Evolutionary conservation across 1,140 invertebrate species (phyloP).

Genomic region (Frieseomelitta varia): DNA sequence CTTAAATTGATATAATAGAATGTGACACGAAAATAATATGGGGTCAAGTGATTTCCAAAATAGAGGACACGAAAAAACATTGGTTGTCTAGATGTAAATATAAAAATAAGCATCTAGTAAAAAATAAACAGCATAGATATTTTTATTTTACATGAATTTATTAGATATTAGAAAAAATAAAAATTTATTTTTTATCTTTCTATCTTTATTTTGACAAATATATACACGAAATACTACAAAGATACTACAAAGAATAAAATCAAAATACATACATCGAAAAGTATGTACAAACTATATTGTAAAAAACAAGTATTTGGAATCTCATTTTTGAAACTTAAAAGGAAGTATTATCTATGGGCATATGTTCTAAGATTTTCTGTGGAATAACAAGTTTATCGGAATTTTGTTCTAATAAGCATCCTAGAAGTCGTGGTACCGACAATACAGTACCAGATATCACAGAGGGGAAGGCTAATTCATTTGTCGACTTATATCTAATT

Average conservation of each 20-base stretch:
- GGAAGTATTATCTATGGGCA: background rate
- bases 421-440: slow-evolving; percentile 85
- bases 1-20: too few relatives aligned
- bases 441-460: slow-evolving; percentile 85
- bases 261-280: background rate
- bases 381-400: slow-evolving; percentile 70
- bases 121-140: too few relatives aligned
- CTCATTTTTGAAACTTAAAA: background rate
- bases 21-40: too few relatives aligned
- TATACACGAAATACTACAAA: slow-evolving; percentile 7
- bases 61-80: too few relatives aligned
- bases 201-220: slow-evolving; percentile 27
- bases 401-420: slow-evolving; percentile 86
- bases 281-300: background rate
- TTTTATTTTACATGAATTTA: background rate
- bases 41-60: too few relatives aligned
- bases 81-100: background rate
- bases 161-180: background rate
- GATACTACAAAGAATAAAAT: background rate
- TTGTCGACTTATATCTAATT: slow-evolving; percentile 83
- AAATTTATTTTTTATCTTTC: background rate
- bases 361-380: slow-evolving; percentile 40
- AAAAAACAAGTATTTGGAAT: background rate
- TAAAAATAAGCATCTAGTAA: background rate
- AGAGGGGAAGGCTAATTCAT: slow-evolving; percentile 82